Evolutionary conservation across 1,140 invertebrate species (phyloP), one percentile per base, ranked within the genome.

Genomic region (Sycophila sp.): DNA sequence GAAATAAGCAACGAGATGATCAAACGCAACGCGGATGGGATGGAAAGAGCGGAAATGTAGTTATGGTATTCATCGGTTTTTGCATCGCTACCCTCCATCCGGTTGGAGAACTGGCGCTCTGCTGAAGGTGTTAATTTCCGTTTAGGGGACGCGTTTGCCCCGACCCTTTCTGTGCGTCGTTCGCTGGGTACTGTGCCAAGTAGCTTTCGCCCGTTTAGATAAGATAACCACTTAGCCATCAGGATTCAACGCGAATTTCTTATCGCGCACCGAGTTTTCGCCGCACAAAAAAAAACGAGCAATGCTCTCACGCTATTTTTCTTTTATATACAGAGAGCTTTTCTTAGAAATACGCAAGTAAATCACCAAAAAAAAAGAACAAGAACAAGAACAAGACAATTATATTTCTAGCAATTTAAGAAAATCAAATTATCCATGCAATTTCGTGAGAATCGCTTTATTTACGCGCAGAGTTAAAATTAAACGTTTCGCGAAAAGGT

Each of bases 181-280:
- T 24, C 28, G 28, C 40, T 36, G 19, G 34, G 2, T 58, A 56
- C 34, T 30, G 11, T 65, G 65, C 55, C 38, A 73, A 78, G 75
- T 77, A 71, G 73, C 68, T 73, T 71, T 58, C 40, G 59, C 13
- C 78, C 73, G 81, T 84, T 83, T 77, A 83, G 83, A 85, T 85
- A 85, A 84, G 82, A 83, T 81, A 81, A 80, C 80, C 79, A 80
- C 76, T 80, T 81, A 80, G 76, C 80, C 79, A 83, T 83, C 78
- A 77, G 74, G 67, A 78, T 75, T 74, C 75, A 74, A 71, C 73
- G 73, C 42, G 74, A 78, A 75, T 75, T 76, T 73, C 68, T 64
- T 69, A 75, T 71, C 68, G 42, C 66, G 49, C 28, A 24, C 8
- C 17, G 19, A 36, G 8, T n/a, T 53, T 63, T 26, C 45, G 2